Evolutionary conservation across 2,888 invertebrate species (phyloP).

Genomic region (Corbicula japonica): DNA sequence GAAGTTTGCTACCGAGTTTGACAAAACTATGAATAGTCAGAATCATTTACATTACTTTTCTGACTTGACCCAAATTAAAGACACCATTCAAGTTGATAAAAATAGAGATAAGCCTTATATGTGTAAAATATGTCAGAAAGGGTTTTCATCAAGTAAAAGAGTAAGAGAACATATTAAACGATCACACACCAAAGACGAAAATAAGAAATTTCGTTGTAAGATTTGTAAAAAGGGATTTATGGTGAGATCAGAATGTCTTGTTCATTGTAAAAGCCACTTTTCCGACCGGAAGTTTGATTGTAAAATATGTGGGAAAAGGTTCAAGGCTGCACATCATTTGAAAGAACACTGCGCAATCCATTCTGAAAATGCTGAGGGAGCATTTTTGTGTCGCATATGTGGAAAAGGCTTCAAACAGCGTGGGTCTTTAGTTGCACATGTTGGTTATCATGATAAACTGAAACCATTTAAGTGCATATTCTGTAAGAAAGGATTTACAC

Average conservation of each 20-base stretch:
- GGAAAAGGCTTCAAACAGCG: slow-evolving; percentile 44
- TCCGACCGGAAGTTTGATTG: slow-evolving; percentile 54
- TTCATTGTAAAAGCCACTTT: slow-evolving; percentile 53
- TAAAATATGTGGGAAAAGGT: slow-evolving; percentile 45
- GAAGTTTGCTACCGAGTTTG: too few relatives aligned
- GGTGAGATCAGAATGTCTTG: slow-evolving; percentile 45
- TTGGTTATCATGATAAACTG: slow-evolving; percentile 51
- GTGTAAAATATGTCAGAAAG: slow-evolving; percentile 20
- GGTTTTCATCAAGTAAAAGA: slow-evolving; percentile 42
- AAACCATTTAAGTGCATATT: slow-evolving; percentile 60
- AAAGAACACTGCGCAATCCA: slow-evolving; percentile 52
- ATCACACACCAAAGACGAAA: slow-evolving; percentile 52
- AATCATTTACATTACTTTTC: too few relatives aligned
- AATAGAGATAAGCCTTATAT: slow-evolving; percentile 3
- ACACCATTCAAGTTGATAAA: slow-evolving; percentile 17
- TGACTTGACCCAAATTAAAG: too few relatives aligned
- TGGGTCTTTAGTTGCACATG: slow-evolving; percentile 54
- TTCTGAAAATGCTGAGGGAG: too few relatives aligned
- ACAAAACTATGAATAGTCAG: too few relatives aligned
- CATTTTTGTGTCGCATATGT: slow-evolving; percentile 46
- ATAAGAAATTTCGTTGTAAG: slow-evolving; percentile 57
- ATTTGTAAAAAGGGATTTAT: slow-evolving; percentile 60
- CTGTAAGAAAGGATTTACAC: slow-evolving; percentile 51
- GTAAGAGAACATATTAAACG: slow-evolving; percentile 51
- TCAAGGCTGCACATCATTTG: slow-evolving; percentile 55